Conservation (phyloP, 2,113 vertebrate species). For the Myotis davidii region DNA sequence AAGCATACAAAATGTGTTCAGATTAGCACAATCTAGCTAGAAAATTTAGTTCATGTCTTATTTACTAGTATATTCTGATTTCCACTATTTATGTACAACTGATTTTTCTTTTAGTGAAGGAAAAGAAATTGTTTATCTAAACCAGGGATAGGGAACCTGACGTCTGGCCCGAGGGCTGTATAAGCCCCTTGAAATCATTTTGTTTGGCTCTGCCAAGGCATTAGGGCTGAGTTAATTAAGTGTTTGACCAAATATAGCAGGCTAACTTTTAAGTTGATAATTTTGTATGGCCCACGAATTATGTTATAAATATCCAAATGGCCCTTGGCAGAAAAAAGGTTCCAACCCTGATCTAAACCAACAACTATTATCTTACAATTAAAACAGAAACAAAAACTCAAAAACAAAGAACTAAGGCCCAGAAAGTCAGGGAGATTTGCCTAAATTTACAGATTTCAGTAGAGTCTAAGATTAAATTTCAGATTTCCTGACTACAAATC, state of each 20-base stretch:
- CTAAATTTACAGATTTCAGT: not conserved
- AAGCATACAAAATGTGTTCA: not conserved
- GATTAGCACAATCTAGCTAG: not conserved
- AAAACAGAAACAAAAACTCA: not conserved
- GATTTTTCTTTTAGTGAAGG: not conserved
- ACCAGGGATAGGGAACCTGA: not conserved
- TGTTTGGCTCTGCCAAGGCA: no score
- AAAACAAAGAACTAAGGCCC: not conserved
- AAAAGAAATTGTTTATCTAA: slow-evolving; percentile 8
- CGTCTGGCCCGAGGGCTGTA: no score
- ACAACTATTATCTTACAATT: not conserved
- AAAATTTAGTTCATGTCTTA: not conserved
- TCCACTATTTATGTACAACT: not conserved
- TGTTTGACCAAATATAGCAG: no score
- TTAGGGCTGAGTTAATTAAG: no score
- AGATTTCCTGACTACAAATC: not conserved
- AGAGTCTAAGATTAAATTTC: not conserved
- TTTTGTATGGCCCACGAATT: no score
- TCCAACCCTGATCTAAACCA: not conserved
- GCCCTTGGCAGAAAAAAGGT: no score
- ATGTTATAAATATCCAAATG: no score
- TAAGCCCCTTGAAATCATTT: no score
- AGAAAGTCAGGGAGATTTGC: not conserved
- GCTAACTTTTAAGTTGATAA: no score
- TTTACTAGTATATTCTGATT: not conserved